phyloP scores from a whole-genome alignment of 2,113 vertebrate species.

The human (Homo sapiens) region DNA sequence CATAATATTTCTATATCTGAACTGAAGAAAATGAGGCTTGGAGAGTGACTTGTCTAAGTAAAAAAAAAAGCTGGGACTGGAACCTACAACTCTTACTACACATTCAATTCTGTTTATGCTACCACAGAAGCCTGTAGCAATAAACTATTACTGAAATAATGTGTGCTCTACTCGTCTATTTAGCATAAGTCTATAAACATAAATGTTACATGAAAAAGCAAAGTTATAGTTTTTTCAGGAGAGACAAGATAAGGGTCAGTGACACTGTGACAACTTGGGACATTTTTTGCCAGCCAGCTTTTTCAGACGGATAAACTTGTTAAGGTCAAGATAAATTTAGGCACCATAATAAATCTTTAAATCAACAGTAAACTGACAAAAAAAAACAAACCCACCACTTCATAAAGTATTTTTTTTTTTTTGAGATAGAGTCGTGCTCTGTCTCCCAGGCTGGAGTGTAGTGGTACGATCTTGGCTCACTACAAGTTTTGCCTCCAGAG shows the following conservation, averaged over 20 bases:
- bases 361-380: not conserved
- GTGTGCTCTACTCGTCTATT: not conserved
- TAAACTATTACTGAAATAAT: not conserved
- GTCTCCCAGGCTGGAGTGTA: no score
- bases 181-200: not conserved
- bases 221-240: not conserved
- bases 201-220: not conserved
- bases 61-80: not conserved
- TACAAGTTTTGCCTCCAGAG: no score
- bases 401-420: not conserved
- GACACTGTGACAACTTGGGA: not conserved
- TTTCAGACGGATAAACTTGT: not conserved
- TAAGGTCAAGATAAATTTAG: conserved; percentile 7
- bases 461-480: no score
- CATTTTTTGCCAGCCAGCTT: not conserved
- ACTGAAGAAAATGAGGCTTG: not conserved
- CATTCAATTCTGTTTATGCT: not conserved
- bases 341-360: not conserved
- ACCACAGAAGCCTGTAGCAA: not conserved
- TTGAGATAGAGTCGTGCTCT: no score
- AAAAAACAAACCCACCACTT: not conserved
- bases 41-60: not conserved
- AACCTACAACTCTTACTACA: not conserved
- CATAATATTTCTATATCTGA: not conserved
- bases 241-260: not conserved